These are phyloP conservation scores for Oscheius onirici DNA, from an alignment of 2,888 invertebrate species.

Conservation along the genomic window DNA sequence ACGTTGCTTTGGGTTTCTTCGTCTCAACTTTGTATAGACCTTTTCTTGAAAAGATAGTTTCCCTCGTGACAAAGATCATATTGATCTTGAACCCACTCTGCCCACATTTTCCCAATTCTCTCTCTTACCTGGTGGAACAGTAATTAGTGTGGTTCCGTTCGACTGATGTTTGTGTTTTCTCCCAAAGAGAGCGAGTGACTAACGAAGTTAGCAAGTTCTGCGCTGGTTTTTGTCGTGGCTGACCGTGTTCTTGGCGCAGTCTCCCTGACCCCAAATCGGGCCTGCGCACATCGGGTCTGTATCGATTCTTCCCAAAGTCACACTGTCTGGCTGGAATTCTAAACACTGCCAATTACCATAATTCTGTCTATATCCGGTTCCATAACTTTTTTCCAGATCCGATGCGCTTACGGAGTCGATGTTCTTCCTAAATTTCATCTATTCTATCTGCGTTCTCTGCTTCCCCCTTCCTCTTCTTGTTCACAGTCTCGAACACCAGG, in stretches of 20 bases:
- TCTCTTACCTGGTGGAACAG: too few species aligned
- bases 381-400: not conserved
- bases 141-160: too few species aligned
- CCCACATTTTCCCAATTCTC: too few species aligned
- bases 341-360: too few species aligned
- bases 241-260: slow-evolving; percentile 25
- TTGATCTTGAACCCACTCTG: too few species aligned
- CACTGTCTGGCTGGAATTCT: too few species aligned
- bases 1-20: not conserved
- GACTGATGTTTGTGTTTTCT: not conserved
- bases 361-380: not conserved
- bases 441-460: not conserved
- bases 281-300: not conserved
- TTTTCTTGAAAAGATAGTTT: too few species aligned
- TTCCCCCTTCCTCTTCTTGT: slow-evolving; percentile 1
- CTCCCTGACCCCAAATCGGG: slow-evolving; percentile 31
- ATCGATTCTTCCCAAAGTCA: not conserved
- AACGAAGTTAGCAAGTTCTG: slow-evolving; percentile 26
- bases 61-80: too few species aligned
- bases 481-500: slow-evolving; percentile 17
- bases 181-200: not conserved
- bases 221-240: slow-evolving; percentile 18
- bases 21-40: too few species aligned
- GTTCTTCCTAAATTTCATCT: slow-evolving; percentile 7
- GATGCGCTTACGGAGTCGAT: slow-evolving; percentile 13